Evolutionary conservation across 2,888 invertebrate species (phyloP).

Genomic region (Celastrina argiolus): DNA sequence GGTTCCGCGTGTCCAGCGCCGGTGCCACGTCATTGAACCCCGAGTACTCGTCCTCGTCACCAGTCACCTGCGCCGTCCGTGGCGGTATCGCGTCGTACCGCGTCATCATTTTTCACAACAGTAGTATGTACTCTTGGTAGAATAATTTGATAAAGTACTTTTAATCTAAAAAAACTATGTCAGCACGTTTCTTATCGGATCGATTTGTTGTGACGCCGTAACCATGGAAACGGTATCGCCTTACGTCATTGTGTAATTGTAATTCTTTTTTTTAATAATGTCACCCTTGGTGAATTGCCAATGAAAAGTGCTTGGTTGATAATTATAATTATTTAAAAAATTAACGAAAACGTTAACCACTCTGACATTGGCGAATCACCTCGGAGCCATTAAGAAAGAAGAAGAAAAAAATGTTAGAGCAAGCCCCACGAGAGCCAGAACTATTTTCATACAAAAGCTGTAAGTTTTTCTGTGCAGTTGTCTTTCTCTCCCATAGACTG

Average conservation of each 20-base stretch:
- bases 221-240: constrained; percentile 47
- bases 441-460: no score
- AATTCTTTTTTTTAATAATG: no score
- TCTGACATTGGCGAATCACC: no score
- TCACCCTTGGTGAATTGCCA: no score
- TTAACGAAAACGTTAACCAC: no score
- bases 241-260: background rate
- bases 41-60: constrained; percentile 81
- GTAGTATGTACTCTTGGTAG: background rate
- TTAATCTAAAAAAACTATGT: constrained; percentile 19
- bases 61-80: constrained; percentile 59
- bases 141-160: background rate
- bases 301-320: no score
- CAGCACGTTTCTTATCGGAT: background rate
- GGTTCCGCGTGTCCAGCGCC: constrained; percentile 81
- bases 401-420: no score
- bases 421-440: no score
- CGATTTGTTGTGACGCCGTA: constrained; percentile 69
- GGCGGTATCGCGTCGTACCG: constrained; percentile 49
- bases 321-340: no score
- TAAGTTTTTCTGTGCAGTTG: no score
- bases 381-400: no score
- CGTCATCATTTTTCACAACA: constrained; percentile 50
- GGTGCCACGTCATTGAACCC: constrained; percentile 84
- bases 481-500: no score